A percentile compares a stretch with the other conserved stretches of the same genome.
Evolutionary conservation across 1,140 invertebrate genomes (phyloP).

Genomic region (Listronotus oregonensis): DNA sequence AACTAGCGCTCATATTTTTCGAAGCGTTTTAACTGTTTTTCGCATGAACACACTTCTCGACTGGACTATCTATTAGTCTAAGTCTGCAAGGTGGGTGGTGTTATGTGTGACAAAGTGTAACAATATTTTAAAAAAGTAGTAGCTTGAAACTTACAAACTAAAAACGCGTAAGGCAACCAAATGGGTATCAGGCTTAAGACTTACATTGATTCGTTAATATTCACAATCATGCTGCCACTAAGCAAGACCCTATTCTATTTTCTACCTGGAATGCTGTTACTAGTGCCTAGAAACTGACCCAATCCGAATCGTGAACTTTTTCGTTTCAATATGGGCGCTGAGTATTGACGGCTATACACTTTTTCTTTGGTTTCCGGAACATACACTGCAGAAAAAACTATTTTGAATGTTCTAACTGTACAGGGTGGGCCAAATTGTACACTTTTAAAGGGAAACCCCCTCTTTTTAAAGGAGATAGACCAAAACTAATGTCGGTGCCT

Average conservation of each 20-base stretch:
- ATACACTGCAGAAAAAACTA: conserved; percentile 8
- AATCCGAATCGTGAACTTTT: conserved; percentile 90
- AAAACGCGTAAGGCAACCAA: neutral
- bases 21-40: no score
- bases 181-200: conserved; percentile 13
- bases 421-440: no score
- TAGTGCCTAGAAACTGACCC: conserved; percentile 78
- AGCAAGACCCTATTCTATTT: conserved; percentile 59
- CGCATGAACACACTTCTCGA: no score
- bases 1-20: no score
- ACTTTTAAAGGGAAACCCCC: no score
- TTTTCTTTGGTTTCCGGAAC: conserved; percentile 80
- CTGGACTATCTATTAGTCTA: no score
- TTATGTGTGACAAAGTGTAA: no score
- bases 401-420: no score
- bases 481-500: no score
- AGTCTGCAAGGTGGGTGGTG: no score
- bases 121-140: no score
- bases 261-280: conserved; percentile 70
- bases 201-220: conserved; percentile 34
- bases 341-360: conserved; percentile 86
- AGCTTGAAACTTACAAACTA: neutral
- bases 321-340: conserved; percentile 85
- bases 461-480: no score
- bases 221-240: conserved; percentile 51